Conservation (phyloP, 2,888 invertebrate genomes). For the Drepana falcataria region DNA sequence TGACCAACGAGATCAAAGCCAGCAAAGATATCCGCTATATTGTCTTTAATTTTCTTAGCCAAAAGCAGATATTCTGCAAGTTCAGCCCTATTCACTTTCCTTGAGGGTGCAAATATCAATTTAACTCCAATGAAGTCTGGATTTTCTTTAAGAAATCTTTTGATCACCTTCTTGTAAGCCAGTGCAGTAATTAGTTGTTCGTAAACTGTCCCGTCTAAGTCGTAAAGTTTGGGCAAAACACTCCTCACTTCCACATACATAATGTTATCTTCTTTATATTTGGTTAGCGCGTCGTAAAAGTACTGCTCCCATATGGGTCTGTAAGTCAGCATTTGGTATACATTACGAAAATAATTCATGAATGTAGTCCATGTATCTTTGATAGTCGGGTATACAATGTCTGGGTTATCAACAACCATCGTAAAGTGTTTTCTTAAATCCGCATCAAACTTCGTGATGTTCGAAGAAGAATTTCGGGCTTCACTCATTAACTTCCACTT, state of each 20-base stretch:
- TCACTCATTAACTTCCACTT: constrained; percentile 71
- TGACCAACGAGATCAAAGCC: constrained; percentile 91
- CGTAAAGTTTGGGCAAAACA: constrained; percentile 81
- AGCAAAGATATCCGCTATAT: constrained; percentile 82
- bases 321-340: constrained; percentile 77
- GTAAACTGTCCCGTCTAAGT: constrained; percentile 80
- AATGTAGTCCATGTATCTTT: constrained; percentile 81
- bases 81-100: constrained; percentile 54
- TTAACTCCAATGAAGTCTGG: constrained; percentile 83
- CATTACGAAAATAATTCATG: constrained; percentile 71
- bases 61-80: constrained; percentile 64
- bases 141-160: constrained; percentile 77
- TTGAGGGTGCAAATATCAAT: constrained; percentile 82
- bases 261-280: constrained; percentile 82
- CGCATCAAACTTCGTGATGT: constrained; percentile 67
- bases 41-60: constrained; percentile 54
- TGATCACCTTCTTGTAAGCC: constrained; percentile 76
- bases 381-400: constrained; percentile 64
- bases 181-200: constrained; percentile 75
- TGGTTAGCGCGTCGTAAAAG: constrained; percentile 80
- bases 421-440: constrained; percentile 75
- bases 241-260: constrained; percentile 84
- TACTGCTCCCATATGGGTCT: constrained; percentile 83
- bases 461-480: constrained; percentile 51
- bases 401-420: constrained; percentile 71